phyloP scores from a whole-genome alignment of 1,140 invertebrate genomes.

The Drosophila pachea region DNA sequence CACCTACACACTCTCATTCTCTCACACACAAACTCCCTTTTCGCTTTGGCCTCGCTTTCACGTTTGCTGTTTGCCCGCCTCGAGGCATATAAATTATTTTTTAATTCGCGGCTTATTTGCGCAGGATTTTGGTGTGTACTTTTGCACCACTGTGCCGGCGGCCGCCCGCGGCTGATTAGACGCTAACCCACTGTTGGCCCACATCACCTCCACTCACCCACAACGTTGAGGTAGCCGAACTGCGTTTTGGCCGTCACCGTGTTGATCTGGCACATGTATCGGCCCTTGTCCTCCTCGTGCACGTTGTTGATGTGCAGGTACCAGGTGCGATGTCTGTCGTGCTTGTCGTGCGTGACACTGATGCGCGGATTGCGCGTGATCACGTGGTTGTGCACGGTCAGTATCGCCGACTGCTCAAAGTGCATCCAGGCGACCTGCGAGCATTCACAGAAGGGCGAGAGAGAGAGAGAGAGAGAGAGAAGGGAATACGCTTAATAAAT shows the following conservation, averaged over 20 bases:
- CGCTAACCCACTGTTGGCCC: constrained; percentile 3
- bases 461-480: background rate
- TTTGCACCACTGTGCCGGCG: constrained; percentile 3
- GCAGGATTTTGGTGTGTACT: constrained; percentile 47
- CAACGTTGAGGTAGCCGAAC: constrained; percentile 94
- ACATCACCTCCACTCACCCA: constrained; percentile 89
- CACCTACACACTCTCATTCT: constrained; percentile 2
- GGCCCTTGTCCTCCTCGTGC: constrained; percentile 92
- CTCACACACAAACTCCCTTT: constrained; percentile 19
- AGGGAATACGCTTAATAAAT: too few species aligned
- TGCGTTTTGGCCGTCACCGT: constrained; percentile 95
- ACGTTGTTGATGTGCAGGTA: constrained; percentile 94
- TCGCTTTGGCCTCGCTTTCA: constrained; percentile 23
- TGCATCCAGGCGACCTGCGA: constrained; percentile 96
- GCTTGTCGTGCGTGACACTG: constrained; percentile 90
- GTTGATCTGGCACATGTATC: constrained; percentile 98
- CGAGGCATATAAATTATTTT: constrained; percentile 72
- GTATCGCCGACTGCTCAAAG: constrained; percentile 94
- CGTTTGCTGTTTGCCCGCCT: constrained; percentile 34
- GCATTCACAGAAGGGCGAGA: too few species aligned
- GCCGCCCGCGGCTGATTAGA: constrained; percentile 48
- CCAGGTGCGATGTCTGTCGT: constrained; percentile 89
- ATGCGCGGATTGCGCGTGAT: constrained; percentile 95
- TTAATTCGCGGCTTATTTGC: constrained; percentile 67
- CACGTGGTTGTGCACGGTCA: constrained; percentile 94